Conservation (phyloP, 2,113 vertebrate genomes). For the Theristicus caerulescens region DNA sequence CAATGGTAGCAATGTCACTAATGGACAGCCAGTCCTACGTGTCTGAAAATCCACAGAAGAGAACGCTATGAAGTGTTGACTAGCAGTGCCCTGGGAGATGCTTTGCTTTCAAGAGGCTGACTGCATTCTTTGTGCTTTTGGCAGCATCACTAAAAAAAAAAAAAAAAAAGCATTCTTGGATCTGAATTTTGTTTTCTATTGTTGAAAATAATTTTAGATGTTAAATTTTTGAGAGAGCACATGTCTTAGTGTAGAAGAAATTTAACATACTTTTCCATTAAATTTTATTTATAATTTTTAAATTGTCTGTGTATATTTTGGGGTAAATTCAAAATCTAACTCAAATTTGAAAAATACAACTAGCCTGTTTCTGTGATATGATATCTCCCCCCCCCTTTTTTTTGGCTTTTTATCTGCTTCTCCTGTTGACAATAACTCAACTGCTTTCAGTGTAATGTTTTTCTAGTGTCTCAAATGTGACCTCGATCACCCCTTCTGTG, state of each 20-base stretch:
- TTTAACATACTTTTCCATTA: not conserved
- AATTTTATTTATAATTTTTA: not conserved
- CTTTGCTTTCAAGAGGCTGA: constrained; percentile 13
- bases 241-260: not conserved
- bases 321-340: not conserved
- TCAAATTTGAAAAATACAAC: not conserved
- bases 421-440: not conserved
- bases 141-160: not conserved
- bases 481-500: constrained; percentile 3
- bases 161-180: not conserved
- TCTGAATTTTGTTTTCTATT: not conserved
- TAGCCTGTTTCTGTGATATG: not conserved
- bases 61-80: not conserved
- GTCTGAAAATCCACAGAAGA: not conserved
- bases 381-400: not conserved
- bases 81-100: constrained; percentile 7
- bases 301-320: not conserved
- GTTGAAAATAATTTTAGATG: not conserved
- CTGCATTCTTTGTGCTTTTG: not conserved
- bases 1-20: not conserved
- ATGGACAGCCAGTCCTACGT: not conserved
- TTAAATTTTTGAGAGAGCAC: not conserved
- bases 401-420: not conserved
- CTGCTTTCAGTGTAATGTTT: not conserved
- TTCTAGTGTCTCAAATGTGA: constrained; percentile 1